phyloP scores from a whole-genome alignment of 64 coral and sea anemone genomes.

The Anthopleura sola region DNA sequence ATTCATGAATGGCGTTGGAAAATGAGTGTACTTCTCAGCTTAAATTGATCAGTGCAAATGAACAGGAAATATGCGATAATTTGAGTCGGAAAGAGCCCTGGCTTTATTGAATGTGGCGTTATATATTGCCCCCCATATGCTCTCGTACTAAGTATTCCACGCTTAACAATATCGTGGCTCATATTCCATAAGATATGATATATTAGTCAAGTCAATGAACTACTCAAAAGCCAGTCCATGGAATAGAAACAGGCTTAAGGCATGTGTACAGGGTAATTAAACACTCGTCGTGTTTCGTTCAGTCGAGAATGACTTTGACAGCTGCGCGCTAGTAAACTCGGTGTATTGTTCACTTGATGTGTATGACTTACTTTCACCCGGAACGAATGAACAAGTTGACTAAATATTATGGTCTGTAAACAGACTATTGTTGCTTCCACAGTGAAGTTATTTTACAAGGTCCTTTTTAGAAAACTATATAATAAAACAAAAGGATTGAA shows the following conservation, averaged over 20 bases:
- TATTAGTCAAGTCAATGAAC: conserved; percentile 21
- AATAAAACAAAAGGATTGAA: neutral
- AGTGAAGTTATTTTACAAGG: neutral
- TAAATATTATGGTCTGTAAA: neutral
- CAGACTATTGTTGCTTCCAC: neutral
- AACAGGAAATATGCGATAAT: conserved; percentile 13
- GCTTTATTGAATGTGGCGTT: neutral
- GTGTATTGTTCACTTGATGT: neutral
- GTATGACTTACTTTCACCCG: neutral
- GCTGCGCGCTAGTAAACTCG: neutral
- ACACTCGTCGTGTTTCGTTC: conserved; percentile 6
- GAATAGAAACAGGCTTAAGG: conserved; percentile 8
- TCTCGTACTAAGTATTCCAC: conserved; percentile 6
- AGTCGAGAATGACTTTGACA: neutral
- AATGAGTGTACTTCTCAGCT: neutral
- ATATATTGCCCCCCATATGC: conserved; percentile 11
- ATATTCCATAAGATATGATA: neutral
- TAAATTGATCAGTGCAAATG: conserved; percentile 10
- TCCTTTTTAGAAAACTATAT: no score
- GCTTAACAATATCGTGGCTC: neutral
- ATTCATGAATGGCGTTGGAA: neutral
- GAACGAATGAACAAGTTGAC: neutral
- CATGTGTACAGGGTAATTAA: conserved; percentile 28
- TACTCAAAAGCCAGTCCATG: conserved; percentile 10
- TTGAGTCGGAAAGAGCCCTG: neutral